These are phyloP conservation scores for Arge pagana DNA, from an alignment of 2,888 invertebrate genomes.

Conservation along the genomic window DNA sequence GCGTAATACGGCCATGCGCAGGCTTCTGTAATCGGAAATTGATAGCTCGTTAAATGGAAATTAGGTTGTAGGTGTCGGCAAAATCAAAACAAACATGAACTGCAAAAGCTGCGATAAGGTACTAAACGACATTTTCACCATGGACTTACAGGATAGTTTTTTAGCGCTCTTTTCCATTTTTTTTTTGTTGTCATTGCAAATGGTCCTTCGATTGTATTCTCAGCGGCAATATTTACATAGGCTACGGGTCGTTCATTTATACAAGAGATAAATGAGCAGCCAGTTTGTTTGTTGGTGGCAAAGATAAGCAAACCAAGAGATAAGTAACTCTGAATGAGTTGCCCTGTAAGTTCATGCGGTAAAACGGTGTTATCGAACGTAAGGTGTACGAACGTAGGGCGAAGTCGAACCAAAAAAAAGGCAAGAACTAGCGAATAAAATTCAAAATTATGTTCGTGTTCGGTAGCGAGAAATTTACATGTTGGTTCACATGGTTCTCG, in stretches of 20 bases:
- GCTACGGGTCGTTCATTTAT: slow-evolving; percentile 4
- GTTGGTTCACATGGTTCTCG: slow-evolving; percentile 56
- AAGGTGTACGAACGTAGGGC: slow-evolving; percentile 14
- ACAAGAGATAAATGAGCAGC: slow-evolving; percentile 10
- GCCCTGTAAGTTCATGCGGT: slow-evolving; percentile 36
- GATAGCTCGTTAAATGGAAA: slow-evolving; percentile 15
- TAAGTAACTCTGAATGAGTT: background rate
- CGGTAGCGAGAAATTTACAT: slow-evolving; percentile 48
- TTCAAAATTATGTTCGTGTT: slow-evolving; percentile 19
- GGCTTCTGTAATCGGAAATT: slow-evolving; percentile 17
- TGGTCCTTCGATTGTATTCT: too few relatives aligned
- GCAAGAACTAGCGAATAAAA: slow-evolving; percentile 23
- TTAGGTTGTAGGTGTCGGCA: slow-evolving; percentile 7
- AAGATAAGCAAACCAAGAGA: background rate
- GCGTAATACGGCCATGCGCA: slow-evolving; percentile 26
- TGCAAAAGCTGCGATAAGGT: slow-evolving; percentile 23
- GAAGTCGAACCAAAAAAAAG: slow-evolving; percentile 15
- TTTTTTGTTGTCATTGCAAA: too few relatives aligned
- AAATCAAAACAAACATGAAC: slow-evolving; percentile 26
- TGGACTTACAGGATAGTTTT: slow-evolving; percentile 24
- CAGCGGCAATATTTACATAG: too few relatives aligned
- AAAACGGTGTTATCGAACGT: slow-evolving; percentile 22
- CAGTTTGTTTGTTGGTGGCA: slow-evolving; percentile 8
- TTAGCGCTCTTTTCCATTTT: too few relatives aligned
- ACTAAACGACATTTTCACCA: slow-evolving; percentile 15